Base-by-base conservation (phyloP, 2,797 vertebrate species). In the Loris lydekkerianus region DNA sequence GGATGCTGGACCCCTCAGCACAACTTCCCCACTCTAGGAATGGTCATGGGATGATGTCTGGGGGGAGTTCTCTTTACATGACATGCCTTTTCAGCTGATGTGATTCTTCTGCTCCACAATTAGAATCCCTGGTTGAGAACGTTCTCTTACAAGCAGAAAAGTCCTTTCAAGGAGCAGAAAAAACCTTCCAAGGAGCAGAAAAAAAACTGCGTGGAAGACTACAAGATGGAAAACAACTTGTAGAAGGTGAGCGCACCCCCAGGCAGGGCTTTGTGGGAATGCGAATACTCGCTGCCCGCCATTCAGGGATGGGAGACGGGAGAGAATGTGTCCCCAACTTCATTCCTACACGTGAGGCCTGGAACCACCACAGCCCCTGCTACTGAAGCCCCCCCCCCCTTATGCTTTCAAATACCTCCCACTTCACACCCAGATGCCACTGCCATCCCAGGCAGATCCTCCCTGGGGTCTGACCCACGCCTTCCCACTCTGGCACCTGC, bases 21-120 rank as follows among this genome's bases (percentile, higher is more conserved):
- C 87, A 86, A 61, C 14, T 27, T 85, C 80, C 43, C 25, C 31
- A 46, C 69, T 78, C 93, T 11, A 82, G 77, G 31, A 73, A 73
- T 82, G 53, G 61, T n/a, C 81, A 23, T 2, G 37, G 21, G 17
- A 89, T 82, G 63, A 69, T 27, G 23, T 46, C 73, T 31, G 13
- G 11, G 67, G 15, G 29, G 46, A 25, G 17, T 53, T 72, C 40
- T 91, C 70, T 91, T 76, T 76, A 84, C 96, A 85, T 72, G 25
- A 34, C 15, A 2, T 63, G 69, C 31, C 18, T 65, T 89, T 83
- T 92, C 80, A 76, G 23, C 80, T 93, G 5, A 91, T 86, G 11
- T 53, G 58, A 91, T 92, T 94, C 53, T 93, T 92, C 60, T n/a
- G 14, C 18, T 95, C 82, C 83, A 40, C 76, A 97, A 96, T 76